Evolutionary conservation across 2,888 invertebrate species (phyloP).

Genomic region (Hypselothyrea guttata): DNA sequence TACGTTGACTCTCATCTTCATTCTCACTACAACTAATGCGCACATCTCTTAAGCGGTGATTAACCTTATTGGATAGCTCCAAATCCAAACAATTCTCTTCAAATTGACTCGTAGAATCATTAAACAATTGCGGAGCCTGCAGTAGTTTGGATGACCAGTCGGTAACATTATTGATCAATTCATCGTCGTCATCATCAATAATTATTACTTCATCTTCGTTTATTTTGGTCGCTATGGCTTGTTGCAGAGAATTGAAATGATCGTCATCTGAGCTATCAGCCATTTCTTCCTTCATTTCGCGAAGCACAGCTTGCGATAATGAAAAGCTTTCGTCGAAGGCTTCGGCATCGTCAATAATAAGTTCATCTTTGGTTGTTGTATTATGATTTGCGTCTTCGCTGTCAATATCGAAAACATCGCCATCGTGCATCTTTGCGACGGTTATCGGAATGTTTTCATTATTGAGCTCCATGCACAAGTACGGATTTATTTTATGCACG

Average conservation of each 20-base stretch:
- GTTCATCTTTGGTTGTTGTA: neutral
- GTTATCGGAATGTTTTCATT: conserved; percentile 1
- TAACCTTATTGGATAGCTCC: neutral
- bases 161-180: conserved; percentile 64
- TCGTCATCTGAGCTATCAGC: conserved; percentile 35
- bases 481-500: conserved; percentile 64
- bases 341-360: conserved; percentile 3
- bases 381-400: conserved; percentile 1
- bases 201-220: conserved; percentile 46
- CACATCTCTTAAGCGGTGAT: conserved; percentile 1
- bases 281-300: conserved; percentile 76
- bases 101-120: neutral
- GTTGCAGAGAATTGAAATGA: conserved; percentile 10
- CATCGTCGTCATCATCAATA: conserved; percentile 73
- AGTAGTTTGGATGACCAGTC: conserved; percentile 74
- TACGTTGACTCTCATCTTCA: conserved; percentile 26
- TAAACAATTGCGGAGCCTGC: conserved; percentile 12
- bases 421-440: conserved; percentile 39
- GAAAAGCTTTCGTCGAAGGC: conserved; percentile 69
- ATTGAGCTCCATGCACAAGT: conserved; percentile 64
- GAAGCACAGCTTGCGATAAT: conserved; percentile 72
- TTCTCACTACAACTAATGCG: conserved; percentile 39
- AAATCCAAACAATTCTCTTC: neutral
- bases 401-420: conserved; percentile 51
- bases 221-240: conserved; percentile 25